Percentiles rank a stretch among this genome's conserved stretches.
Evolutionary conservation across 1,140 invertebrate species (phyloP).

Genomic region (Danaus melanippus): DNA sequence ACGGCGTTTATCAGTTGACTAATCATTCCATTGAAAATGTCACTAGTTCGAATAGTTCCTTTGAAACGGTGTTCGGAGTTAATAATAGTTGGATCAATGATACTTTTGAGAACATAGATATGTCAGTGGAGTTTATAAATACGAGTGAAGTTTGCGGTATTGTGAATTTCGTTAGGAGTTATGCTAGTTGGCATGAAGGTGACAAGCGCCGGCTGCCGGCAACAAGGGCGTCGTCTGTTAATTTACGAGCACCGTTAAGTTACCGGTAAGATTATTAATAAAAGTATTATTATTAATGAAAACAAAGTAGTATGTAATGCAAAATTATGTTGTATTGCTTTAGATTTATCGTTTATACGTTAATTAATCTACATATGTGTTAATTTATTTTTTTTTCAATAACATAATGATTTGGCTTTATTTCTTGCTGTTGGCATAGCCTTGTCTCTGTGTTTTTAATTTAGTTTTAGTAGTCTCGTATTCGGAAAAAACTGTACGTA

Average conservation of each 20-base stretch:
- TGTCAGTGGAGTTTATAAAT: slow-evolving; percentile 39
- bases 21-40: slow-evolving; percentile 50
- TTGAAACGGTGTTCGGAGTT: slow-evolving; percentile 14
- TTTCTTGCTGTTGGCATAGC: background rate
- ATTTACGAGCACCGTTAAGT: slow-evolving; percentile 60
- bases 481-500: too few relatives aligned
- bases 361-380: background rate
- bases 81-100: slow-evolving; percentile 34
- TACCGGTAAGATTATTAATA: slow-evolving; percentile 59
- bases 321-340: too few relatives aligned
- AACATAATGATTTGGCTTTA: slow-evolving; percentile 2
- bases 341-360: too few relatives aligned
- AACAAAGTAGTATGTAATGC: background rate
- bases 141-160: slow-evolving; percentile 41
- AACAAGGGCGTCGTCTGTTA: slow-evolving; percentile 41
- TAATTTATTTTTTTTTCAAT: background rate
- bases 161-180: slow-evolving; percentile 42
- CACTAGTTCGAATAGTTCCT: slow-evolving; percentile 26
- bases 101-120: slow-evolving; percentile 29
- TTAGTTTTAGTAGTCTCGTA: too few relatives aligned
- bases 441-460: too few relatives aligned
- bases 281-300: too few relatives aligned
- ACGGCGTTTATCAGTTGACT: slow-evolving; percentile 53
- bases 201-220: slow-evolving; percentile 34
- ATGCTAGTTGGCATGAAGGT: slow-evolving; percentile 51